Evolutionary conservation across 2,888 invertebrate genomes (phyloP).

Genomic region (Eledona agricola): DNA sequence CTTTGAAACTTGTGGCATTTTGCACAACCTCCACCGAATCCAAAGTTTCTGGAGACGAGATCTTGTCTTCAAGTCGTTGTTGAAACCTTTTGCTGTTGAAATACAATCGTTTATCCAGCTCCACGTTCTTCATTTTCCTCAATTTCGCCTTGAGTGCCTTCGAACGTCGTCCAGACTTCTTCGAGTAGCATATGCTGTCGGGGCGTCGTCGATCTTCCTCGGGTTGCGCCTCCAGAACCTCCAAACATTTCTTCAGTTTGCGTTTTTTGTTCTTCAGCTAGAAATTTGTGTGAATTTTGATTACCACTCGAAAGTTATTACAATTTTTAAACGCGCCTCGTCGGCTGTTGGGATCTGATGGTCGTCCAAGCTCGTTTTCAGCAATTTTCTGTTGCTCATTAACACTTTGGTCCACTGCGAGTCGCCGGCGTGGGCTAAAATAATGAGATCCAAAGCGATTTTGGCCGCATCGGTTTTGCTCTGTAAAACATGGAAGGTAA

Average conservation of each 20-base stretch:
- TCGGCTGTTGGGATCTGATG: not conserved
- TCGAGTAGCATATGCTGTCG: conserved; percentile 6
- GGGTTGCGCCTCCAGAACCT: conserved; percentile 7
- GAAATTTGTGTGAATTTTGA: conserved; percentile 18
- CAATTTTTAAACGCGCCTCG: conserved; percentile 13
- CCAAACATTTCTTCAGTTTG: conserved; percentile 35
- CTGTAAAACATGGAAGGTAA: conserved; percentile 42
- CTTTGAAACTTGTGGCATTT: not conserved
- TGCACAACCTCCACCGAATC: too few species aligned
- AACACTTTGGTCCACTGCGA: conserved; percentile 40
- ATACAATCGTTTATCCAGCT: conserved; percentile 45
- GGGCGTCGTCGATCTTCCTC: too few species aligned
- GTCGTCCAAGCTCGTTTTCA: conserved; percentile 11
- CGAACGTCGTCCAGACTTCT: conserved; percentile 49
- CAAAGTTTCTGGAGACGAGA: too few species aligned
- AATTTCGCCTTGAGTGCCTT: conserved; percentile 53
- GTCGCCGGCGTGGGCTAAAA: conserved; percentile 23
- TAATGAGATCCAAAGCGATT: conserved; percentile 31
- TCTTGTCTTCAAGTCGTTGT: too few species aligned
- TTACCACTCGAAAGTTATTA: not conserved
- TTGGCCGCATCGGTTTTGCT: conserved; percentile 33
- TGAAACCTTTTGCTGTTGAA: conserved; percentile 11
- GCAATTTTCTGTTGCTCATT: too few species aligned
- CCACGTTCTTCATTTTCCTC: conserved; percentile 51
- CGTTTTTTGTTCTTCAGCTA: conserved; percentile 43